Evolutionary conservation across 92 coral and sea anemone species (phyloP), one percentile per base, ranked within the genome.

Genomic region (Phymanthus crucifer): DNA sequence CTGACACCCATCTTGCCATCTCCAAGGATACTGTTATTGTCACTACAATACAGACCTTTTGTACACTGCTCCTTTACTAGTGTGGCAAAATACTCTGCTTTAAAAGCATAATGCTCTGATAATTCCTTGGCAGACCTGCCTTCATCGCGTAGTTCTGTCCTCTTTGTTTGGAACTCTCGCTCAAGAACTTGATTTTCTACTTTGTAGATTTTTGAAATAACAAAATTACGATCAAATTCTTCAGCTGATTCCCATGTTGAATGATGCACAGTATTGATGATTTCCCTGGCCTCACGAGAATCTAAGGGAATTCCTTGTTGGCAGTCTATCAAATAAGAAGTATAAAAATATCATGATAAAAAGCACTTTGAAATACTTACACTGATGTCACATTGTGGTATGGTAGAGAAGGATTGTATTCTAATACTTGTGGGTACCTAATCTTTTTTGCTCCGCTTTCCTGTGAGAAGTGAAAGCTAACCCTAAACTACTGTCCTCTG

Each of bases 221-320:
- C 72, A 19, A 82, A 84, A 3, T 38, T 29, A 13, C 72, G 87
- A 23, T 83, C 95, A 18, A 91, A 66, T 35, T 91, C 89, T 72
- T 75, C 75, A 24, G 81, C 72, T 34, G 68, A 24, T 12, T 89
- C 88, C 96, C 90, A 89, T 65, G 89, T 73, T n/a, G 70, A 83
- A 19, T 90, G 83, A 26, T 66, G 80, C 27, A 89, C 69, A 18
- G 66, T 78, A 58, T 80, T 71, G 66, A 75, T 80, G 8, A 91
- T 70, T 13, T 91, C 96, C 74, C 83, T 91, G 23, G 92, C 96
- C 66, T 91, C 96, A 37, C 96, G 80, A 27, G 91, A 91, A 79
- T 86, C 79, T 35, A 70, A 76, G 31, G 89, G 71, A 16, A 89
- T 56, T 64, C 75, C 72, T 61, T 78, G 78, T 45, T 91, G 96